Evolutionary conservation across 2,888 invertebrate genomes (phyloP), one percentile per base, ranked within the genome.

Genomic region (Chrysotoxum bicinctum): DNA sequence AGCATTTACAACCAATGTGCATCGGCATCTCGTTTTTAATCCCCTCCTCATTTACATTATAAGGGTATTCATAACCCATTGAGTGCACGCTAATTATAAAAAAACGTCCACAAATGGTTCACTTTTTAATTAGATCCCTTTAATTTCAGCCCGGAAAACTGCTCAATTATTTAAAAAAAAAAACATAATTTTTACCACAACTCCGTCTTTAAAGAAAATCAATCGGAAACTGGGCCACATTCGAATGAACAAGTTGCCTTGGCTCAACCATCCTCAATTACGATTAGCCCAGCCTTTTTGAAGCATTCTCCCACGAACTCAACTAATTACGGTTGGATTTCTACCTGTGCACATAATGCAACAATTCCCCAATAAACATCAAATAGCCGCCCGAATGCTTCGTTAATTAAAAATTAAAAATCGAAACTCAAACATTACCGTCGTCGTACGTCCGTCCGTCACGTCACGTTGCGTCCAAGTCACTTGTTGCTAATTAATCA

Each of bases 401-500:
- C 62, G 62, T 80, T 80, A 74, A 80, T 80, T 80, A 75, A 62
- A 69, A 75, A 26, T n/a, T 16, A 14, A 74, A 56, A 56, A 54
- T 19, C 0, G 30, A 32, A 45, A 5, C 50, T 52, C 56, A 74
- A 79, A 74, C 52, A 60, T 30, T 7, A 21, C 60, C 60, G 50
- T 35, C 12, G 4, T 6, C 4, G 1, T 3, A 26, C 26, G 26
- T 26, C 7, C 4, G 26, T 26, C 26, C 26, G 32, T 32, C 9
- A 32, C 32, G 30, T 54, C 32, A 9, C 35, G 56, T 56, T 19
- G 35, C 12, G 21, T 35, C 35, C 56, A 12, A 68, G 50, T 58
- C 64, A 64, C 73, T 52, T 37, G 48, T 16, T 50, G 50, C 79
- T 74, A 80, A 84, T 84, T 84, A 84, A 84, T 84, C 78, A 78